A percentile compares a stretch with the other conserved stretches of the same genome.
Conservation (phyloP, 2,797 vertebrate species). For the Macrochelys suwanniensis region DNA sequence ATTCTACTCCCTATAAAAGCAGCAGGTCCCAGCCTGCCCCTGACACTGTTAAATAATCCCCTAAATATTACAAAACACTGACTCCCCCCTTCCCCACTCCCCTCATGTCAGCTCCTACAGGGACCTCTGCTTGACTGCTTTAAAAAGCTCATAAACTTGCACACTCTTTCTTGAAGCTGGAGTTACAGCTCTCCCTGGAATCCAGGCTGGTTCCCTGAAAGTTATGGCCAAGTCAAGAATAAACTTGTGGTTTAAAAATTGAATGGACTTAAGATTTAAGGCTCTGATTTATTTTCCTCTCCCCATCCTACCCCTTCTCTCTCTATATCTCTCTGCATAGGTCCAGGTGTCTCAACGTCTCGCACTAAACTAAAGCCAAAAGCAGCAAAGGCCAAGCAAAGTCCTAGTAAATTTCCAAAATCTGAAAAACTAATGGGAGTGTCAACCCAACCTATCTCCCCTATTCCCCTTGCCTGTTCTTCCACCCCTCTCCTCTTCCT, state of each 20-base stretch:
- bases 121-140: slow-evolving; percentile 37
- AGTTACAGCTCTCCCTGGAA: slow-evolving; percentile 56
- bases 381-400: slow-evolving; percentile 30
- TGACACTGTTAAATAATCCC: slow-evolving; percentile 30
- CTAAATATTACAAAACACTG: slow-evolving; percentile 62
- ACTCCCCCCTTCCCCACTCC: neutral
- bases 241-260: slow-evolving; percentile 58
- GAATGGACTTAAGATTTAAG: slow-evolving; percentile 39
- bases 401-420: slow-evolving; percentile 30
- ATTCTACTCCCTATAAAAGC: slow-evolving; percentile 22
- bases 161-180: slow-evolving; percentile 30
- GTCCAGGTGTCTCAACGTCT: slow-evolving; percentile 18
- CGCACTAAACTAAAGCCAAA: slow-evolving; percentile 46
- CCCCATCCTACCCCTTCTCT: neutral
- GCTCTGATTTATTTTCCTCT: slow-evolving; percentile 27
- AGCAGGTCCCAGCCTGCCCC: neutral
- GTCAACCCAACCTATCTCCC: neutral
- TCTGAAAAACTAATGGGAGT: neutral
- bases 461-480: neutral
- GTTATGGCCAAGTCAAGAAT: slow-evolving; percentile 49
- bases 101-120: neutral
- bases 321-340: neutral
- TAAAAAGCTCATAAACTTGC: slow-evolving; percentile 61
- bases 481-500: neutral
- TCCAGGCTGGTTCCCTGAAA: neutral